phyloP scores from a whole-genome alignment of 2,113 vertebrate species.

The Strix uralensis region DNA sequence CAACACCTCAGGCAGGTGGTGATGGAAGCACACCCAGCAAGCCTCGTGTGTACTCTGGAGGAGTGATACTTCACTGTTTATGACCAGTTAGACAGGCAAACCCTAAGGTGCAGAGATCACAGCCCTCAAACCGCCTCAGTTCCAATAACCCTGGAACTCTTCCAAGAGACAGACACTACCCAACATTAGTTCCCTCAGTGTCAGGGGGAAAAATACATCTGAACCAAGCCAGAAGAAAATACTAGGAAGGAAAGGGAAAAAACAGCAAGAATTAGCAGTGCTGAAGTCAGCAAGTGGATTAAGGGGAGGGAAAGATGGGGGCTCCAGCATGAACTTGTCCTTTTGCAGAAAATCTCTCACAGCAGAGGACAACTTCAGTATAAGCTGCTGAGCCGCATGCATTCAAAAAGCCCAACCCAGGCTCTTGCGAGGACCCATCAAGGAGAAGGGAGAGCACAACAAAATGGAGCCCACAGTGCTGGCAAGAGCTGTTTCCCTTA shows the following conservation, averaged over 20 bases:
- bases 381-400: background rate
- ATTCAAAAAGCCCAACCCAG: background rate
- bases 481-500: background rate
- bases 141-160: background rate
- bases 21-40: background rate
- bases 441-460: background rate
- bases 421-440: background rate
- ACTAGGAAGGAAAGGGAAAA: background rate
- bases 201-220: background rate
- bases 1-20: accelerated
- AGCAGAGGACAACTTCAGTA: background rate
- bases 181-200: background rate
- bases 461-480: background rate
- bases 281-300: background rate
- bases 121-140: background rate
- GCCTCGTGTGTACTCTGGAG: background rate
- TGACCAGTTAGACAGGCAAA: background rate
- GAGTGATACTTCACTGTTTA: background rate
- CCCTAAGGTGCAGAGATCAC: accelerated
- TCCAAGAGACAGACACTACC: background rate
- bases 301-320: background rate
- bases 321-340: background rate
- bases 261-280: background rate
- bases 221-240: background rate
- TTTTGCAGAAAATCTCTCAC: background rate